These are phyloP conservation scores for Neotoxoptera formosana DNA, from an alignment of 1,140 invertebrate species.

Conservation along the genomic window DNA sequence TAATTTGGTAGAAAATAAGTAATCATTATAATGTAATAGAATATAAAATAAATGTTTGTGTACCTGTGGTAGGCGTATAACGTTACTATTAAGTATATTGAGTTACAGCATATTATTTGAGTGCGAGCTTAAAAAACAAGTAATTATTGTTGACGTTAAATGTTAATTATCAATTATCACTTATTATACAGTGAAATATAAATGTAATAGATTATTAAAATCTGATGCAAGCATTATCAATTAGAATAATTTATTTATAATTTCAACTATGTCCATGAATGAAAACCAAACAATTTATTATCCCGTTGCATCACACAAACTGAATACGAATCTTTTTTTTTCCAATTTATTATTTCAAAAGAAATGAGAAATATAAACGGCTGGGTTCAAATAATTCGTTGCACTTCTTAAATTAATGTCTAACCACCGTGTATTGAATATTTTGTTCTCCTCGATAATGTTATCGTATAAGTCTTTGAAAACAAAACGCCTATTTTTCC, in stretches of 20 bases:
- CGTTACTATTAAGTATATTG: neutral
- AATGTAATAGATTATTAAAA: neutral
- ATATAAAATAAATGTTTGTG: neutral
- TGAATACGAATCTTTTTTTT: neutral
- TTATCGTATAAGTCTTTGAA: slow-evolving; percentile 50
- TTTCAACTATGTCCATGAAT: neutral
- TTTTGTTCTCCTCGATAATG: slow-evolving; percentile 26
- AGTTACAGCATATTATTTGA: neutral
- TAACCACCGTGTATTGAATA: slow-evolving; percentile 43
- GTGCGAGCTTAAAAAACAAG: too few species aligned
- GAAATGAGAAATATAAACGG: neutral
- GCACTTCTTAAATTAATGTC: slow-evolving; percentile 36
- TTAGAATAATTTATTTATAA: neutral
- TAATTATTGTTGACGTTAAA: neutral
- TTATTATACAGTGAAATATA: neutral
- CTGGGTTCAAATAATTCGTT: slow-evolving; percentile 17
- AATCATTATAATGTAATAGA: neutral
- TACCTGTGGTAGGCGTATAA: neutral
- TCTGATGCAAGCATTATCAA: neutral
- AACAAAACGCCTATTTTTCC: slow-evolving; percentile 55
- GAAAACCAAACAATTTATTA: neutral
- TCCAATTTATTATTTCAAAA: slow-evolving; percentile 35
- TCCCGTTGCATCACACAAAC: neutral
- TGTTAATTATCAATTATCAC: neutral
- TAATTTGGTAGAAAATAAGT: too few species aligned